Evolutionary conservation across 2,797 vertebrate species (phyloP).

Genomic region (Paedocypris micromegethes): DNA sequence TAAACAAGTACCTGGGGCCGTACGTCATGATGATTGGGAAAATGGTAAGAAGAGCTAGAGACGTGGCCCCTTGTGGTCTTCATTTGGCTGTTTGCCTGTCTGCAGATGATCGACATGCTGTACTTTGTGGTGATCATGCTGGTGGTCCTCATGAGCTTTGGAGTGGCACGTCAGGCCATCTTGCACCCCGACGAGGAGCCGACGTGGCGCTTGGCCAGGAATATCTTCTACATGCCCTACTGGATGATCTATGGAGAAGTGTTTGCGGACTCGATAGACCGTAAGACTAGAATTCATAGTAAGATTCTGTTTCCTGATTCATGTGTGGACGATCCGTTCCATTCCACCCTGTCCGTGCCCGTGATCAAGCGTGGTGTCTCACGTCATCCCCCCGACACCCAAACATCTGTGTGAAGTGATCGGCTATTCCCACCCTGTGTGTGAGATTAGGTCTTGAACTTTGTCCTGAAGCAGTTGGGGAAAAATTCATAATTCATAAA

Average conservation of each 20-base stretch:
- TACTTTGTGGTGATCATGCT: constrained; percentile 99
- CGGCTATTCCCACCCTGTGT: too few species aligned
- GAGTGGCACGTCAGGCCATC: constrained; percentile 93
- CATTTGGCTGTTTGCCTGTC: neutral
- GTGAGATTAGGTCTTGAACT: too few species aligned
- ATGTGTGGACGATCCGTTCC: constrained; percentile 78
- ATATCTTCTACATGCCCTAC: constrained; percentile 99
- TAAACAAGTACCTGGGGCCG: constrained; percentile 98
- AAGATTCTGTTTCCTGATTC: constrained; percentile 95
- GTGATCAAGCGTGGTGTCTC: constrained; percentile 8
- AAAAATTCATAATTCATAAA: too few species aligned
- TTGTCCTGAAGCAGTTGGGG: too few species aligned
- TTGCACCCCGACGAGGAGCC: constrained; percentile 94
- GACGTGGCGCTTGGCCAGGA: constrained; percentile 91
- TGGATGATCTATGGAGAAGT: constrained; percentile 99
- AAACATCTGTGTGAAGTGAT: too few species aligned
- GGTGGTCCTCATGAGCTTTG: constrained; percentile 96
- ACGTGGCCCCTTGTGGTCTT: neutral
- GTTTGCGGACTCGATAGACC: constrained; percentile 99
- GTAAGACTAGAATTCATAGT: constrained; percentile 99
- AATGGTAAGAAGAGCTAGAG: constrained; percentile 75
- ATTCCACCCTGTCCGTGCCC: constrained; percentile 18
- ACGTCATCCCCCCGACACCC: neutral
- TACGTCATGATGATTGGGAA: constrained; percentile 99
- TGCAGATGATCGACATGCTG: constrained; percentile 98